A percentile compares a stretch with the other conserved stretches of the same genome.
Conservation (phyloP, 2,888 invertebrate genomes). For the Heliconius erato region DNA sequence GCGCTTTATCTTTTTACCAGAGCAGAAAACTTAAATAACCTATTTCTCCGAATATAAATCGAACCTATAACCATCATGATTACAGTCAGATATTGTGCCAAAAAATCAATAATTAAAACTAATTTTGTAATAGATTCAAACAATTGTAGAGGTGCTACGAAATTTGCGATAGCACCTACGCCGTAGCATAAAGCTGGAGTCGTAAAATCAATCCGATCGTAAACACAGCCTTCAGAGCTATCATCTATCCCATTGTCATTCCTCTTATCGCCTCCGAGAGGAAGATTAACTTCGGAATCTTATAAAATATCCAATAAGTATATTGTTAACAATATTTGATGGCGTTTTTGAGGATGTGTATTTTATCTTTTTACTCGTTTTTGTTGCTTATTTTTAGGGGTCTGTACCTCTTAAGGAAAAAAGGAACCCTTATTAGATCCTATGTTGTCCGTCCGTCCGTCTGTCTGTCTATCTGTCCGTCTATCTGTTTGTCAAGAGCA, state of each 20-base stretch:
- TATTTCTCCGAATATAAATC: background rate
- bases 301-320: constrained; percentile 27
- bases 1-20: background rate
- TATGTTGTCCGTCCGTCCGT: no score
- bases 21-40: background rate
- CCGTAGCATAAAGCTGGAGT: constrained; percentile 33
- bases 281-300: constrained; percentile 43
- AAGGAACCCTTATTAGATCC: no score
- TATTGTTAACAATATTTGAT: constrained; percentile 34
- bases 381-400: no score
- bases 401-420: no score
- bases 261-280: constrained; percentile 33
- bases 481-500: no score
- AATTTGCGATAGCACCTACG: constrained; percentile 26
- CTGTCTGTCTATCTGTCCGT: no score
- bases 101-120: background rate
- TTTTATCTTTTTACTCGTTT: background rate
- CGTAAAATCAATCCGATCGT: constrained; percentile 46
- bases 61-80: background rate
- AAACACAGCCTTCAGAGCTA: constrained; percentile 40
- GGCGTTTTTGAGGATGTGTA: background rate
- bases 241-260: constrained; percentile 42
- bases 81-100: background rate
- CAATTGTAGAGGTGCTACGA: constrained; percentile 18
- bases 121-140: background rate